Evolutionary conservation across 2,797 vertebrate species (phyloP).

Genomic region (Coregonus ussuriensis): DNA sequence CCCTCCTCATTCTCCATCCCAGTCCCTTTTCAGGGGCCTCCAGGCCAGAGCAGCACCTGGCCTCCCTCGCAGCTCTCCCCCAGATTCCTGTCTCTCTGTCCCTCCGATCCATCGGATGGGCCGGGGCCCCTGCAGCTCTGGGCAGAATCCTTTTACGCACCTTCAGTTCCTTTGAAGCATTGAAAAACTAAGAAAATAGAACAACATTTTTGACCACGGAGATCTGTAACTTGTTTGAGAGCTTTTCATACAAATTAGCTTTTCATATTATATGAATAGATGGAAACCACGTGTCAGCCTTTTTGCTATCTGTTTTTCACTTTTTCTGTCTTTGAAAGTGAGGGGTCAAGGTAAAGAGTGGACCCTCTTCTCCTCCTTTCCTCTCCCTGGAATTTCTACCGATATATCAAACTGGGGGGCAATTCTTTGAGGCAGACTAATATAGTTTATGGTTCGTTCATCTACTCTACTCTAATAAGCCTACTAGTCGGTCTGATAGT

Average conservation of each 20-base stretch:
- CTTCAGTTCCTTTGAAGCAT: conserved; percentile 28
- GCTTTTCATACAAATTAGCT: conserved; percentile 36
- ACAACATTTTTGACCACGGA: conserved; percentile 14
- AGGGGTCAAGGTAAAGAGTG: conserved; percentile 21
- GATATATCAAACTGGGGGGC: too few relatives aligned
- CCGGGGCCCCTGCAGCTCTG: neutral
- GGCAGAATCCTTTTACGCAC: conserved; percentile 6
- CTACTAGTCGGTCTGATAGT: too few relatives aligned
- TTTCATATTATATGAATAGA: conserved; percentile 40
- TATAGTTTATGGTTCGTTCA: too few relatives aligned
- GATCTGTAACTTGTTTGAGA: conserved; percentile 17
- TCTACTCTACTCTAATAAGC: too few relatives aligned
- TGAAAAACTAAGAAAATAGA: neutral
- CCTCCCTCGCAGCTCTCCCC: conserved; percentile 4
- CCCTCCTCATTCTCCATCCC: neutral
- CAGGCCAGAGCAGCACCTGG: conserved; percentile 10
- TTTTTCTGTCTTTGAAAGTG: conserved; percentile 19
- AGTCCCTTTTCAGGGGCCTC: neutral
- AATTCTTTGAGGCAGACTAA: too few relatives aligned
- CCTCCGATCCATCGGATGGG: neutral
- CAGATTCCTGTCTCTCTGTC: neutral
- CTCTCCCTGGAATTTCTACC: neutral
- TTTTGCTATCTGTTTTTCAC: conserved; percentile 46
- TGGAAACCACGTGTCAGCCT: conserved; percentile 26
- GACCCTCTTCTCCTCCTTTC: neutral